Conservation (phyloP, 2,797 vertebrate genomes). For the Sebastes variabilis region DNA sequence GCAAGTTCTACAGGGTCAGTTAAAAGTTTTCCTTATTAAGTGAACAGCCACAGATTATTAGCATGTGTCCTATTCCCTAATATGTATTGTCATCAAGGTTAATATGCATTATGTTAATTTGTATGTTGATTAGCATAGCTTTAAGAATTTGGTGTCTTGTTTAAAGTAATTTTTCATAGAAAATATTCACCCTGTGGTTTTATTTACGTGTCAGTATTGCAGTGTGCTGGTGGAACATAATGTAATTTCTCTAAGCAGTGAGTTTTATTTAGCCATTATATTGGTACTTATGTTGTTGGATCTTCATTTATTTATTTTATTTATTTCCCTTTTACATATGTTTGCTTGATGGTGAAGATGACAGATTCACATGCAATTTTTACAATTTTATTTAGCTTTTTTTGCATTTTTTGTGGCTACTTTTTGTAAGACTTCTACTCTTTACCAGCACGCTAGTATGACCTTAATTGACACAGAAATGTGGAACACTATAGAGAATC, state of each 20-base stretch:
- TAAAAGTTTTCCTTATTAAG: background rate
- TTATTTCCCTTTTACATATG: background rate
- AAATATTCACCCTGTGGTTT: background rate
- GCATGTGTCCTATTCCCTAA: background rate
- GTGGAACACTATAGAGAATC: background rate
- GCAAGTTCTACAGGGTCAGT: conserved; percentile 89
- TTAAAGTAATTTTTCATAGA: background rate
- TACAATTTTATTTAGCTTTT: background rate
- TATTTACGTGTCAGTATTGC: background rate
- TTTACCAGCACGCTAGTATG: background rate
- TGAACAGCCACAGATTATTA: background rate
- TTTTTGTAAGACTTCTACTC: background rate
- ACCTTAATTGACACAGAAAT: background rate
- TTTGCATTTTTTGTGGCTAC: background rate
- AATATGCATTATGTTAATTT: background rate
- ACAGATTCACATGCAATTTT: background rate
- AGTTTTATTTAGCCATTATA: background rate
- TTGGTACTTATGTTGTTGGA: background rate
- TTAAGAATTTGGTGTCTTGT: too few species aligned
- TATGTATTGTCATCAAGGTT: background rate
- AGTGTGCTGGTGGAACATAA: background rate
- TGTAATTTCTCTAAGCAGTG: background rate
- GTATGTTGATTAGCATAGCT: background rate
- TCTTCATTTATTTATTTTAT: background rate
- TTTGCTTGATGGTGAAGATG: background rate